A percentile compares a stretch with the other conserved stretches of the same genome.
phyloP scores from a whole-genome alignment of 2,113 vertebrate genomes.

The Cottus gobio region DNA sequence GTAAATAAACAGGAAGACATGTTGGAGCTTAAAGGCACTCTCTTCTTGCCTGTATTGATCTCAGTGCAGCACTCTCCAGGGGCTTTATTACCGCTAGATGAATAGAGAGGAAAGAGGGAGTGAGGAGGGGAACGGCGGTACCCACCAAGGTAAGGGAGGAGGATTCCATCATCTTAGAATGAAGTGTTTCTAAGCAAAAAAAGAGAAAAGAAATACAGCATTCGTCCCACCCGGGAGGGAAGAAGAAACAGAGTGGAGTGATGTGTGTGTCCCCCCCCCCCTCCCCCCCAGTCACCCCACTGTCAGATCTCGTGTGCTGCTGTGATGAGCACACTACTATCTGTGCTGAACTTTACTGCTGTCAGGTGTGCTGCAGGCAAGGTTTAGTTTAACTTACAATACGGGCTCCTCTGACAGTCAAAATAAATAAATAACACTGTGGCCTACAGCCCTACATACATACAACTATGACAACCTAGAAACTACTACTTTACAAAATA shows the following conservation, averaged over 20 bases:
- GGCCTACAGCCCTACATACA: no score
- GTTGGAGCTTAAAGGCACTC: slow-evolving; percentile 6
- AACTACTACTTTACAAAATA: no score
- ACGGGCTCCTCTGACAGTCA: neutral
- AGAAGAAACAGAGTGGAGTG: neutral
- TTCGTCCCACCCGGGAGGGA: neutral
- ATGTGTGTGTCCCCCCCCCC: neutral
- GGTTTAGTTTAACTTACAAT: neutral
- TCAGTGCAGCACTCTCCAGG: slow-evolving; percentile 20
- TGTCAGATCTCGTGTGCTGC: slow-evolving; percentile 14
- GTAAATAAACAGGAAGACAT: slow-evolving; percentile 37
- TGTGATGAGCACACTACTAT: neutral
- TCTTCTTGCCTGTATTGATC: slow-evolving; percentile 24
- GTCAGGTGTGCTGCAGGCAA: neutral
- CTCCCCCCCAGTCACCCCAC: no score
- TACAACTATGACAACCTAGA: no score
- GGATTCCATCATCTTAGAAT: slow-evolving; percentile 5
- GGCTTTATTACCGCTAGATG: slow-evolving; percentile 37
- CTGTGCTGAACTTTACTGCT: neutral
- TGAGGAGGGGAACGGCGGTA: neutral
- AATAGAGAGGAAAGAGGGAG: neutral
- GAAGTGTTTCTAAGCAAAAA: slow-evolving; percentile 8
- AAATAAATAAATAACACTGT: neutral
- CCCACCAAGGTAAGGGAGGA: neutral
- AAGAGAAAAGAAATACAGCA: neutral